Evolutionary conservation across 2,888 invertebrate species (phyloP), one percentile per base, ranked within the genome.

Genomic region (Ormyrus pomaceus): DNA sequence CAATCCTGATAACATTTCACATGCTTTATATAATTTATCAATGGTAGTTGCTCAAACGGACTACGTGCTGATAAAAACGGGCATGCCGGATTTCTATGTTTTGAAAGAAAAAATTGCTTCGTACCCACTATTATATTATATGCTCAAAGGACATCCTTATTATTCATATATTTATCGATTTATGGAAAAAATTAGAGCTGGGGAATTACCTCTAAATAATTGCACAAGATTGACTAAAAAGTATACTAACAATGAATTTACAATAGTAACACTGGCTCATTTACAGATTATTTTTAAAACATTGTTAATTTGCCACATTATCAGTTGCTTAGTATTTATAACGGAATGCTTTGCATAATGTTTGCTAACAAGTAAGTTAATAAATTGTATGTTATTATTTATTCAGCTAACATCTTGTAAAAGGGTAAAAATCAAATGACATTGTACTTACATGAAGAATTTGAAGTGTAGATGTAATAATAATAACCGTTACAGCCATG

Each of bases 41-140:
- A 77, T 77, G 77, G 56, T 64, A 13, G 64, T 77, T 8, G 69
- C 77, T 4, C 70, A 64, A 19, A 70, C 70, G 9, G 77, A 77
- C 56, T 77, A 77, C 50, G 46, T 48, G 4, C 19, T 77, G 34
- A 1, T 55, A 0, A 77, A 77, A 50, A 70, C 62, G 2, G 50
- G 64, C 4, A 62, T 48, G 70, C 6, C 50, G n/a, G 48, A 77
- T 46, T 55, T 64, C 13, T 77, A 77, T 10, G 4, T 64, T 2
- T 45, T 64, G 6, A 56, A 64, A 64, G 77, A 77, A 56, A 62
- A 70, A 55, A 77, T 77, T 45, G 55, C 58, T 34, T 77, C 77
- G 9, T 77, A 77, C 64, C 77, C 77, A 8, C 69, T 77, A 6
- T 56, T 77, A n/a, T 77, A 77, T 48, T 77, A 77, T 10, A 50